Base-by-base conservation (phyloP, 2,113 vertebrate species). In the Columbina picui region DNA sequence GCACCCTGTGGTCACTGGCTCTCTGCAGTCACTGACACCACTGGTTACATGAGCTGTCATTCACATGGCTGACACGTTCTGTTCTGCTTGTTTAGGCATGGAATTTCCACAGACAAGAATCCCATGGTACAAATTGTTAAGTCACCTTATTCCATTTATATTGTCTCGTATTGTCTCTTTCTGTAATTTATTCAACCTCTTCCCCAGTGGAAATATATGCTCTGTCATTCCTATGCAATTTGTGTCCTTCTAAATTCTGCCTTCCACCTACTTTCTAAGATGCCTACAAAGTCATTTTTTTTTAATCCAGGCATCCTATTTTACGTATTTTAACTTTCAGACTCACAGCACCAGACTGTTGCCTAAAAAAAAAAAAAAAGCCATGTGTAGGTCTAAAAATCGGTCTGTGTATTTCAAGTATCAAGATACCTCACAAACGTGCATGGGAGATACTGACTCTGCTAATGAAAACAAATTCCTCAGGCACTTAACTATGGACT, bases 381-480 rank as follows among this genome's bases (percentile, higher is more conserved):
- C 10, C 20, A 50, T 22, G 4, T 27, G 90, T 73, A 69, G 10
- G 23, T 84, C 14, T 88, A 78, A 63, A 91, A 84, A 23, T 45
- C 55, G 32, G 10, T 50, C 22, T 78, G 2, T 56, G 7, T 79
- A 30, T 70, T 89, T 90, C 39, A 69, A 76, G 10, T 39, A 49
- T 38, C n/a, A 15, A 76, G 85, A 82, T 56, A 69, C 6, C 52
- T 60, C 49, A 76, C 8, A 82, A 43, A 53, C 29, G n/a, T 73
- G 10, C 43, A 69, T 17, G 4, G 9, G 14, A 79, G 23, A 15
- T 76, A 45, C 36, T 88, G 32, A 61, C 10, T 65, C 6, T 34
- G 45, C 12, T 60, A 73, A 34, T 34, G n/a, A 53, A 94, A 94
- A 68, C 21, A 74, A 90, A 86, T 63, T 88, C 67, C 74, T 83